Base-by-base conservation (phyloP, 2,797 vertebrate genomes). In the Cyprinella venusta region DNA sequence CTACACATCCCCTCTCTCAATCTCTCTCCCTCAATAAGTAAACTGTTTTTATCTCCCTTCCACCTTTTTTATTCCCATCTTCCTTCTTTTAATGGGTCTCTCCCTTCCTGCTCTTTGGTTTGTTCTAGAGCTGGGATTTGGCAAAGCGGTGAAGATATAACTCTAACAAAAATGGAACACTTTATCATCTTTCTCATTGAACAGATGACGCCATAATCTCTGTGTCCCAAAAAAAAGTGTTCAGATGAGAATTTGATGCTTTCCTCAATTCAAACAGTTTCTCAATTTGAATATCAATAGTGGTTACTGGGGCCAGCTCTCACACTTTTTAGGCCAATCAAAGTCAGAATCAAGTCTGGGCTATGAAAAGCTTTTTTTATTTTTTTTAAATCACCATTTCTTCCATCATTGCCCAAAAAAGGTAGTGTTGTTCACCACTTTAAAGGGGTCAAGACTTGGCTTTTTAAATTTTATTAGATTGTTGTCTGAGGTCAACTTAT, bases 131-230 rank as follows among this genome's bases (percentile, higher is more conserved):
- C 61, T 59, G 36, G 70, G 50, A 56, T 52, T 38, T 82, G 71
- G 78, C 69, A 81, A 33, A 38, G 74, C 7, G 18, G 50, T 33
- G 61, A 82, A 50, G 45, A 54, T 61, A 42, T 42, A 82, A 79
- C 65, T 76, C 40, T 75, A 40, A 79, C 48, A 74, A 82, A 85
- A 84, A 61, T 69, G 56, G 75, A 84, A 76, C 63, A 52, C 42
- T 83, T 79, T 67, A 79, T 86, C 81, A 85, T 85, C 72, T 82
- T 86, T 81, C 80, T 61, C 33, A 63, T 19, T 85, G 84, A 63
- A 81, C 68, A 80, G 21, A 52, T 79, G 40, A 33, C 19, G 52
- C 80, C 36, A 79, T 83, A 64, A 50, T 82, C 45, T 82, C 48
- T 45, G 59, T 83, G 52, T 84, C 77, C 68, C 74, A 33, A 33